These are phyloP conservation scores for Cataglyphis livida DNA, from an alignment of 2,888 invertebrate genomes.

Conservation along the genomic window DNA sequence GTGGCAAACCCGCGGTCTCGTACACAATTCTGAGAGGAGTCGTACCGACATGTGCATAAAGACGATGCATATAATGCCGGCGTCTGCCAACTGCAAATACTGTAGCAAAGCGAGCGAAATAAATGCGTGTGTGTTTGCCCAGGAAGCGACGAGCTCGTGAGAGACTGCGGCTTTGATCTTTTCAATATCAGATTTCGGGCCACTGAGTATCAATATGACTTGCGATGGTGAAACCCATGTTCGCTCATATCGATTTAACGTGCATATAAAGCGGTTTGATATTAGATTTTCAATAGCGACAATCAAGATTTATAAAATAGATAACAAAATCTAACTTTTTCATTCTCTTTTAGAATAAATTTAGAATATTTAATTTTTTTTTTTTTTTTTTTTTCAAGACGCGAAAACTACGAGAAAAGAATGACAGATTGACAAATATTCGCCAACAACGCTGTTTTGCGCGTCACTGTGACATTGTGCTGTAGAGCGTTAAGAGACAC, in stretches of 20 bases:
- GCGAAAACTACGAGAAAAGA: neutral
- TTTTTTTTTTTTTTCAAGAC: neutral
- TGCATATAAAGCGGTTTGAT: neutral
- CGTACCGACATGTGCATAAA: constrained; percentile 36
- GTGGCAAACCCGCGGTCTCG: constrained; percentile 24
- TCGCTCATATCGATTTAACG: constrained; percentile 27
- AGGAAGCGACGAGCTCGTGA: neutral
- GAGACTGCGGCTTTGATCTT: constrained; percentile 49
- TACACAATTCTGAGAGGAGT: constrained; percentile 37
- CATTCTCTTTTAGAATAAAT: neutral
- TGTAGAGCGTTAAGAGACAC: constrained; percentile 25
- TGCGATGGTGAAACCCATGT: constrained; percentile 12
- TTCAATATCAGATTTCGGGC: constrained; percentile 47
- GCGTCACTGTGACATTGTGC: constrained; percentile 16
- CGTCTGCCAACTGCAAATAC: constrained; percentile 41
- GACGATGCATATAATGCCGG: constrained; percentile 45
- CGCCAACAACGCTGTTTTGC: neutral
- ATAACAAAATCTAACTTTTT: neutral
- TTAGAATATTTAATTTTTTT: neutral
- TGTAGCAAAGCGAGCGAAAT: constrained; percentile 42
- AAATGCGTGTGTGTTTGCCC: constrained; percentile 28
- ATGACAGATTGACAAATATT: neutral
- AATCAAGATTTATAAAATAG: neutral
- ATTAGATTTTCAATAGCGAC: neutral
- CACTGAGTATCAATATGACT: constrained; percentile 33